Conservation (phyloP, 2,113 vertebrate genomes). For the Trochalopteron elliotii region DNA sequence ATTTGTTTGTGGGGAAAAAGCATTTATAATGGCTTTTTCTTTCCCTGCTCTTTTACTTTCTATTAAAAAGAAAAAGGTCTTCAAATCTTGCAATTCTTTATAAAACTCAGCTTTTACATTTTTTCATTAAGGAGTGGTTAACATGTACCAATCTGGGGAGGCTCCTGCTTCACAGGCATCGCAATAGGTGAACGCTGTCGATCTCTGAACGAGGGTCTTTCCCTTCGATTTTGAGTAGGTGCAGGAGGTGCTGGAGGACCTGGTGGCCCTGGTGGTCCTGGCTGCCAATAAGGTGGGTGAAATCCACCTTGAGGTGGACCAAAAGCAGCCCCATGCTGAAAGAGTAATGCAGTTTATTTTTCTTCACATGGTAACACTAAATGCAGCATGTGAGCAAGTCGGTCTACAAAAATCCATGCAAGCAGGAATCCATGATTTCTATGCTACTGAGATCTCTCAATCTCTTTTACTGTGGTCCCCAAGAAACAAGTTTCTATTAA, state of each 20-base stretch:
- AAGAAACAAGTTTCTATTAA: constrained; percentile 19
- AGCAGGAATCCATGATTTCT: constrained; percentile 65
- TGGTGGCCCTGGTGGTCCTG: constrained; percentile 87
- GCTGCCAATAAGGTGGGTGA: constrained; percentile 94
- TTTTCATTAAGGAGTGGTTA: constrained; percentile 51
- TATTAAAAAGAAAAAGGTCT: not conserved
- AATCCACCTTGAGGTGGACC: constrained; percentile 88
- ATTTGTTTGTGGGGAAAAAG: not conserved
- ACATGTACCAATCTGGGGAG: constrained; percentile 88
- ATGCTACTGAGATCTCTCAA: constrained; percentile 36
- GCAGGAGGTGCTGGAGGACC: constrained; percentile 83
- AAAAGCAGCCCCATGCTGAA: constrained; percentile 95
- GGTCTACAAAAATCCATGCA: constrained; percentile 77
- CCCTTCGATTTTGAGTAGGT: constrained; percentile 92
- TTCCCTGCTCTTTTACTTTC: not conserved
- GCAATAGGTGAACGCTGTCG: constrained; percentile 91
- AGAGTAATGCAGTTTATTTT: constrained; percentile 82
- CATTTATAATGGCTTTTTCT: not conserved
- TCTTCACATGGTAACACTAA: constrained; percentile 73
- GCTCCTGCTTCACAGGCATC: constrained; percentile 91
- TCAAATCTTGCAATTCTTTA: not conserved
- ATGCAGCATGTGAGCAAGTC: constrained; percentile 57
- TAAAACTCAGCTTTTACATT: not conserved
- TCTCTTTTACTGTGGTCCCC: constrained; percentile 35
- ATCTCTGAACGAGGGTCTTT: constrained; percentile 91